These are phyloP conservation scores for Xyrauchen texanus DNA, from an alignment of 2,113 vertebrate species.

Conservation along the genomic window DNA sequence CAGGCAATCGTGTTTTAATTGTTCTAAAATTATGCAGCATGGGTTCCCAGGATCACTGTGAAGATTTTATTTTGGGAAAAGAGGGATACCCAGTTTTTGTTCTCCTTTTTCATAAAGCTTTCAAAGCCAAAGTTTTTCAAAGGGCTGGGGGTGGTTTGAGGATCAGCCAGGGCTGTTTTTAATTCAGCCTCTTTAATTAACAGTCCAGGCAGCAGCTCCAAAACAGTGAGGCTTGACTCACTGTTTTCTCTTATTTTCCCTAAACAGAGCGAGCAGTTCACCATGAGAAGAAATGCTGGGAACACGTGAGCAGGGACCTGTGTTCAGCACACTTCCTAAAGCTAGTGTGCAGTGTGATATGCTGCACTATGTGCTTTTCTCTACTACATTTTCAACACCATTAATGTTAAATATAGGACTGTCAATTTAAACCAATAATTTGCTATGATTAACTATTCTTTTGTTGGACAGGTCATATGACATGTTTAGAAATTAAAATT, in stretches of 20 bases:
- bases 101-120: slow-evolving; percentile 49
- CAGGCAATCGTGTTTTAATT: neutral
- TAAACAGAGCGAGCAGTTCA: slow-evolving; percentile 66
- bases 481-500: no score
- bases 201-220: slow-evolving; percentile 69
- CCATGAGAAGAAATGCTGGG: slow-evolving; percentile 65
- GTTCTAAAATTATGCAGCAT: slow-evolving; percentile 1
- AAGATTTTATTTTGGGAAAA: slow-evolving; percentile 28
- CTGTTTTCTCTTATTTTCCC: slow-evolving; percentile 76
- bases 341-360: neutral
- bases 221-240: slow-evolving; percentile 72
- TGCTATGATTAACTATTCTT: no score
- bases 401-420: no score
- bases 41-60: slow-evolving; percentile 8
- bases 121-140: slow-evolving; percentile 72
- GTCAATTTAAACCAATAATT: no score
- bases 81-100: slow-evolving; percentile 47
- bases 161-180: slow-evolving; percentile 55
- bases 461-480: no score
- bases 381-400: no score
- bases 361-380: neutral
- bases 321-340: slow-evolving; percentile 68
- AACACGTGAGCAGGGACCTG: slow-evolving; percentile 54
- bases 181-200: slow-evolving; percentile 76
- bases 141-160: slow-evolving; percentile 57